Percentiles rank a stretch among this genome's conserved stretches.
Conservation (phyloP, 92 coral and sea anemone species). For the Porites rus region DNA sequence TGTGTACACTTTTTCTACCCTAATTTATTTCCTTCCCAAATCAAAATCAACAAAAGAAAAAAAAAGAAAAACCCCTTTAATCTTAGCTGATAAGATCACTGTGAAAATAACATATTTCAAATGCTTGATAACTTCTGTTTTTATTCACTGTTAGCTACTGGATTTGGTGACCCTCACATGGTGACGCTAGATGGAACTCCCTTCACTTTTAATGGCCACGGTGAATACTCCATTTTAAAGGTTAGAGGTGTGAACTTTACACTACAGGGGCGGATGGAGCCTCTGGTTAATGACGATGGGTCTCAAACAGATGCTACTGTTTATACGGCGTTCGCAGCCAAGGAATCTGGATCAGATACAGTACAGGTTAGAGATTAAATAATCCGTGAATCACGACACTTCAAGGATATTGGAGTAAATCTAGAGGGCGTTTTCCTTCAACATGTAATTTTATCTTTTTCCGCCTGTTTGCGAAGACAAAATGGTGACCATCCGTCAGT, state of each 20-base stretch:
- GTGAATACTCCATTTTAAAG: constrained; percentile 73
- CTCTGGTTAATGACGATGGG: constrained; percentile 45
- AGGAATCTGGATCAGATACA: constrained; percentile 66
- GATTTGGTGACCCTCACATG: constrained; percentile 94
- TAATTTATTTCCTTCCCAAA: no score
- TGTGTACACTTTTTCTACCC: no score
- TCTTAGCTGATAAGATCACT: no score
- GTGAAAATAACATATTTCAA: no score
- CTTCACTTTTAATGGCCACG: constrained; percentile 91
- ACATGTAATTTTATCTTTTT: no score
- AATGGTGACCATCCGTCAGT: no score
- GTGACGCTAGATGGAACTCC: constrained; percentile 86
- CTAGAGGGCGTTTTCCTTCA: no score
- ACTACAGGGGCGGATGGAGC: constrained; percentile 89
- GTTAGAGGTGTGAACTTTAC: constrained; percentile 56
- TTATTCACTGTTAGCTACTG: constrained; percentile 62
- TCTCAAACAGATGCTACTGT: constrained; percentile 64
- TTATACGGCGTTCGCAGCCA: constrained; percentile 74
- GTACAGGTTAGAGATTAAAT: constrained; percentile 64
- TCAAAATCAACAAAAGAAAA: no score
- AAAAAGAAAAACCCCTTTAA: no score
- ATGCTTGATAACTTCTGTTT: not conserved
- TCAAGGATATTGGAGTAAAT: no score
- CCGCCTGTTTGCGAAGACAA: no score
- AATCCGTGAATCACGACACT: no score